These are phyloP conservation scores for Melitaea cinxia DNA, from an alignment of 1,140 invertebrate genomes.

Conservation along the genomic window DNA sequence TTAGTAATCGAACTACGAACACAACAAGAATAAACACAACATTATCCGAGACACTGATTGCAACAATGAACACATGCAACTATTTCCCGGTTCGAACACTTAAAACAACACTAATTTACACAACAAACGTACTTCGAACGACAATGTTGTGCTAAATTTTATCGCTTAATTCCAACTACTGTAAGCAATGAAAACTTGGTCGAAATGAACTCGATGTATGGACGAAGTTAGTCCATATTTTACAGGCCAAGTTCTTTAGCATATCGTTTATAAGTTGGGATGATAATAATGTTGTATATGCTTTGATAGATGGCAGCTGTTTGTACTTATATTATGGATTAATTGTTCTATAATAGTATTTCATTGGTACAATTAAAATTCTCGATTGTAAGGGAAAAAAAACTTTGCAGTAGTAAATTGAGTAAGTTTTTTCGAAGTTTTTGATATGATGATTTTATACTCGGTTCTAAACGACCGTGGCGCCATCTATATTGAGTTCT, in stretches of 20 bases:
- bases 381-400: too few species aligned
- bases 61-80: neutral
- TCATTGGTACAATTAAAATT: too few species aligned
- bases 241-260: neutral
- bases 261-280: too few species aligned
- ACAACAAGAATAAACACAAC: neutral
- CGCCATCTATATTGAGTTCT: too few species aligned
- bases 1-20: neutral
- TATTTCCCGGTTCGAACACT: neutral
- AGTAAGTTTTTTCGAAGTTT: too few species aligned
- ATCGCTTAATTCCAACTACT: constrained; percentile 5
- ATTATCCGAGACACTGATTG: neutral
- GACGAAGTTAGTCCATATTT: neutral
- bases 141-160: constrained; percentile 4
- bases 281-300: too few species aligned
- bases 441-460: too few species aligned
- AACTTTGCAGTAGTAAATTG: too few species aligned
- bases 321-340: too few species aligned
- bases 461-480: too few species aligned
- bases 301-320: too few species aligned
- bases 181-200: constrained; percentile 12
- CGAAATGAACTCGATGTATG: constrained; percentile 12
- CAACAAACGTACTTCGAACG: neutral
- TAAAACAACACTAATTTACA: constrained; percentile 2
- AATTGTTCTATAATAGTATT: too few species aligned